Percentiles rank a stretch among this genome's conserved stretches.
These are phyloP conservation scores for Smutsia gigantea DNA, from an alignment of 2,797 vertebrate genomes.

Conservation along the genomic window DNA sequence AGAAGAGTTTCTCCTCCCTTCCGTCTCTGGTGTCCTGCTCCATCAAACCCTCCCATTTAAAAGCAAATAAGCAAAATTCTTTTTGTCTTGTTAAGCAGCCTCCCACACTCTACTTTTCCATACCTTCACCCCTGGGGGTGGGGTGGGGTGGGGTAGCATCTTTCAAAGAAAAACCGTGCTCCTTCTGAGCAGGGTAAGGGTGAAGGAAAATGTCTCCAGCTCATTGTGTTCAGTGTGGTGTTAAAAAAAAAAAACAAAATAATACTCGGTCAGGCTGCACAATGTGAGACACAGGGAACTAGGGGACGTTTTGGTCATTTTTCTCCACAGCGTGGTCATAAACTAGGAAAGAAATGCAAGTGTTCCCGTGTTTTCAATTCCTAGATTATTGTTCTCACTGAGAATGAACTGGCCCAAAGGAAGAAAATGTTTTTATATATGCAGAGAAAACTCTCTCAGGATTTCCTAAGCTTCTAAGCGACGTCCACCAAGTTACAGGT, in stretches of 20 bases:
- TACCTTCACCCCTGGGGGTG: not conserved
- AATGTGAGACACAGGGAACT: not conserved
- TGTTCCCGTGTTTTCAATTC: not conserved
- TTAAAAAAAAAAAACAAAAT: not conserved
- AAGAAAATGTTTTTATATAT: not conserved
- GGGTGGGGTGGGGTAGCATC: not conserved
- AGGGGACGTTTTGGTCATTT: not conserved
- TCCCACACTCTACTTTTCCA: not conserved
- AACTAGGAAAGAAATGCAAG: conserved; percentile 29
- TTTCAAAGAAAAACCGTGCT: not conserved
- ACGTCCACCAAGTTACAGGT: not conserved
- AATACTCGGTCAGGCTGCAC: not conserved
- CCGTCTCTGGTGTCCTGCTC: not conserved
- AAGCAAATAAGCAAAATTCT: not conserved
- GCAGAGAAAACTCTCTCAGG: not conserved
- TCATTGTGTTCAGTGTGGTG: not conserved
- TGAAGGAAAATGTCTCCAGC: too few relatives aligned
- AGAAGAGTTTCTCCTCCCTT: not conserved
- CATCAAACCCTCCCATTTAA: not conserved
- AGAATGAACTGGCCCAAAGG: not conserved
- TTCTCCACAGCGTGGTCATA: not conserved
- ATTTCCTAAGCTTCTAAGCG: not conserved
- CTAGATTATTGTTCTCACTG: not conserved
- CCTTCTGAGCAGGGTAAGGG: not conserved
- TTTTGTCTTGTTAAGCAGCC: not conserved